These are phyloP conservation scores for Prinia subflava DNA, from an alignment of 2,113 vertebrate species.

Conservation along the genomic window DNA sequence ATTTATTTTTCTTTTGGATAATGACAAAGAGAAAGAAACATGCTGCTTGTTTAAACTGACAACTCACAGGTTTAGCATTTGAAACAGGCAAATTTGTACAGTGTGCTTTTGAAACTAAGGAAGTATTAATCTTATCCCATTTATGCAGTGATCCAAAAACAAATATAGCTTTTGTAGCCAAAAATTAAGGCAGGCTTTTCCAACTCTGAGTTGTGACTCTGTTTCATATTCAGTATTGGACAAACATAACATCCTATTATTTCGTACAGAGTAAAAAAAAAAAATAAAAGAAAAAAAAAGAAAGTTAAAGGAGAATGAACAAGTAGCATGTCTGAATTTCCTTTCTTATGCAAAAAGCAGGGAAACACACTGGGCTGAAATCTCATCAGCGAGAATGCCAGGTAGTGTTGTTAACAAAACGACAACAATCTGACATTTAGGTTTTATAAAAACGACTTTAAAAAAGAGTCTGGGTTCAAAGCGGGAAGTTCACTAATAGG, in stretches of 20 bases:
- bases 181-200: not conserved
- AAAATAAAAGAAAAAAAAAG: not conserved
- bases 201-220: not conserved
- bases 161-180: not conserved
- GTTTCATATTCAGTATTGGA: not conserved
- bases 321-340: not conserved
- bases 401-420: slow-evolving; percentile 19
- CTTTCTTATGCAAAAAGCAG: not conserved
- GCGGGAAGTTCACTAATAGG: slow-evolving; percentile 59
- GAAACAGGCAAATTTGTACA: not conserved
- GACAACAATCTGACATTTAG: slow-evolving; percentile 20
- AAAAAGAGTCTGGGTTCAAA: slow-evolving; percentile 27
- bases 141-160: not conserved
- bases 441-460: slow-evolving; percentile 48
- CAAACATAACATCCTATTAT: not conserved
- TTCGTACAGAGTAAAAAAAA: not conserved
- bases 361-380: not conserved
- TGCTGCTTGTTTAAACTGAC: not conserved
- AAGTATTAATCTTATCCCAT: not conserved
- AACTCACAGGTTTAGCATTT: not conserved
- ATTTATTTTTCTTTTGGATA: not conserved
- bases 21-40: not conserved
- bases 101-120: not conserved
- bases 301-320: not conserved
- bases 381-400: slow-evolving; percentile 28